Evolutionary conservation across 2,888 invertebrate species (phyloP).

Genomic region (Melanargia galathea): DNA sequence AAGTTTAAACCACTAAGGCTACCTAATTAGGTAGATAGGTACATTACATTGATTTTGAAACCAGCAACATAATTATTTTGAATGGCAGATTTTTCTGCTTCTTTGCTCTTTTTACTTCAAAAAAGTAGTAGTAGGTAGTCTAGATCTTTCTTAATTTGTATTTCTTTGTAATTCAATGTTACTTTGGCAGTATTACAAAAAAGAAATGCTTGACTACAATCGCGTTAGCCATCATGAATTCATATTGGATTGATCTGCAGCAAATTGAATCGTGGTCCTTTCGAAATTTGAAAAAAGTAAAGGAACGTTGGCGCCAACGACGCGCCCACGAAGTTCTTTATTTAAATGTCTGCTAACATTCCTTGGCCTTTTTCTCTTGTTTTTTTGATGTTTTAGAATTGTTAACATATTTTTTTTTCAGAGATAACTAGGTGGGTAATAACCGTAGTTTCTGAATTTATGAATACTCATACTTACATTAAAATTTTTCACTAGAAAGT

Average conservation of each 20-base stretch:
- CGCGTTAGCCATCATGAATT: conserved; percentile 44
- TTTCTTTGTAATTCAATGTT: not conserved
- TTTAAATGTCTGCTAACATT: conserved; percentile 64
- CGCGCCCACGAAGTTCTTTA: conserved; percentile 72
- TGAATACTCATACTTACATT: too few species aligned
- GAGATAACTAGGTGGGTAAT: too few species aligned
- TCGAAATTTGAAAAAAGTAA: conserved; percentile 59
- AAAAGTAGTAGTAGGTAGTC: too few species aligned
- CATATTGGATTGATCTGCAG: conserved; percentile 53
- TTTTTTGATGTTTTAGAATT: conserved; percentile 37
- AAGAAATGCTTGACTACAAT: conserved; percentile 34
- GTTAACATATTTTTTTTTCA: conserved; percentile 22
- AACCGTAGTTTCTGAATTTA: too few species aligned
- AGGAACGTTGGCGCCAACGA: conserved; percentile 79
- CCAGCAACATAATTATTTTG: too few species aligned
- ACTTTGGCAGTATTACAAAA: conserved; percentile 24
- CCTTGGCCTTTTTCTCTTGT: conserved; percentile 58
- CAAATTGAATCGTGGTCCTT: conserved; percentile 71
- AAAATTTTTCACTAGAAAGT: too few species aligned
- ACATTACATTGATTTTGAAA: too few species aligned
- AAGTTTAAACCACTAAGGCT: too few species aligned
- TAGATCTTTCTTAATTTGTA: too few species aligned
- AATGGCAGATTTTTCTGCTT: too few species aligned
- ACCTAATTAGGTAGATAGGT: too few species aligned
- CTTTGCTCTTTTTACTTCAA: too few species aligned